Conservation (phyloP, 2,113 vertebrate species). For the Eulemur macaco region DNA sequence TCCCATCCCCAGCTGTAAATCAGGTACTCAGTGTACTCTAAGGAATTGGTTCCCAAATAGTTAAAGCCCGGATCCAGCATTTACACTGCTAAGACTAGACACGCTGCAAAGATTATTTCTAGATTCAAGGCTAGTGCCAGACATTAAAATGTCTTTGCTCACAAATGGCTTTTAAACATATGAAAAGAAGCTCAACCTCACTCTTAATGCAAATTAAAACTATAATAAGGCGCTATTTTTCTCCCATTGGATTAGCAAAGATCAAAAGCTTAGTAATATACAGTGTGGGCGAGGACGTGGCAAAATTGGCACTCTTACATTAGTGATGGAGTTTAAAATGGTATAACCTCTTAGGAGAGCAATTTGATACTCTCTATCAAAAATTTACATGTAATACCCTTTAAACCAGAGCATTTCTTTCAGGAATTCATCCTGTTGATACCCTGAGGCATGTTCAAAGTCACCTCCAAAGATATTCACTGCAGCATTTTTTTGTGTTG, state of each 20-base stretch:
- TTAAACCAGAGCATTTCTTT: constrained; percentile 10
- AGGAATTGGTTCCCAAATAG: not conserved
- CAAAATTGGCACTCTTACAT: constrained; percentile 46
- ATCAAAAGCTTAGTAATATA: constrained; percentile 59
- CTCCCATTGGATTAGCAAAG: constrained; percentile 53
- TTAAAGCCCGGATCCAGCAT: not conserved
- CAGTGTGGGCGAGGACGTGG: constrained; percentile 22
- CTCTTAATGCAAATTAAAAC: constrained; percentile 67
- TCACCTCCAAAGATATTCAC: not conserved
- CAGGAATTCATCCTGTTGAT: constrained; percentile 28
- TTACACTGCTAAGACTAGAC: not conserved
- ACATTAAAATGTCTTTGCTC: constrained; percentile 61
- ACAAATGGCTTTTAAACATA: constrained; percentile 66
- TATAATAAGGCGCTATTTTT: constrained; percentile 64
- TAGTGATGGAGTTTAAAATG: constrained; percentile 52
- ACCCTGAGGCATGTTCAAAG: not conserved
- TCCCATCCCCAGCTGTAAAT: not conserved
- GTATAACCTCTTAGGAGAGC: constrained; percentile 17
- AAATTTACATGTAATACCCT: constrained; percentile 51
- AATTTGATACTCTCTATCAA: constrained; percentile 60
- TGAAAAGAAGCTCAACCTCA: constrained; percentile 62
- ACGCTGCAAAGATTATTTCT: constrained; percentile 31
- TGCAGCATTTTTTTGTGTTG: not conserved
- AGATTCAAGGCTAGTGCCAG: constrained; percentile 52
- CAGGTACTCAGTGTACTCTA: not conserved